Evolutionary conservation across 2,113 vertebrate species (phyloP), one percentile per base, ranked within the genome.

Genomic region (Entelurus aequoreus): DNA sequence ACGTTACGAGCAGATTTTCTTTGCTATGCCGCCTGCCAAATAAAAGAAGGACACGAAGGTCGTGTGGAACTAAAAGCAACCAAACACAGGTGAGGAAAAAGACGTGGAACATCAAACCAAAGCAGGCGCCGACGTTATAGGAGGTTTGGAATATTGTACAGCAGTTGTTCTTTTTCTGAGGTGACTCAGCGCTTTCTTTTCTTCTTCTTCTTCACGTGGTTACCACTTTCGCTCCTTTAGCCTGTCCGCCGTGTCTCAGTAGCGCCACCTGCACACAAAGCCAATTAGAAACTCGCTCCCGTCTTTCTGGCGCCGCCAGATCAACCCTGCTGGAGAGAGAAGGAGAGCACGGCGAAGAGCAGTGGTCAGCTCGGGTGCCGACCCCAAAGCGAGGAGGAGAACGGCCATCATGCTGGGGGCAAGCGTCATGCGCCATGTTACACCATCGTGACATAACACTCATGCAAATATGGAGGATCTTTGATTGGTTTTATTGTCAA

Each of bases 301-400:
- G 90, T 92, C 93, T 94, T 96, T 91, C 93, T 91, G 75, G 93
- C 93, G 92, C 93, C 94, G 94, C 93, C 95, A 91, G 94, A 92
- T 90, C 94, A 90, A 91, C 91, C 93, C 95, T 97, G 92, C 81
- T 78, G 82, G 77, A 78, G 56, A 47, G 56, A 47, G 48, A 62
- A 28, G 59, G 58, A 64, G 6, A 57, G 54, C 35, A 69, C 0
- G 65, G 37, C 21, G 28, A 52, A 10, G 37, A 75, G n/a, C 19
- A 46, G 76, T 66, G 80, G 55, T 65, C 19, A 35, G 0, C 13
- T 57, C 35, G 19, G 10, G 19, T 49, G n/a, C 15, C 28, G 15
- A 40, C 15, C 36, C 10, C 36, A 40, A 40, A 40, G 15, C 8
- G 14, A 16, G 10, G 4, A 21, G 8, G 10, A 51, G 8, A 56